Base-by-base conservation (phyloP, 1,140 invertebrate genomes). In the Caenorhabditis tropicalis region DNA sequence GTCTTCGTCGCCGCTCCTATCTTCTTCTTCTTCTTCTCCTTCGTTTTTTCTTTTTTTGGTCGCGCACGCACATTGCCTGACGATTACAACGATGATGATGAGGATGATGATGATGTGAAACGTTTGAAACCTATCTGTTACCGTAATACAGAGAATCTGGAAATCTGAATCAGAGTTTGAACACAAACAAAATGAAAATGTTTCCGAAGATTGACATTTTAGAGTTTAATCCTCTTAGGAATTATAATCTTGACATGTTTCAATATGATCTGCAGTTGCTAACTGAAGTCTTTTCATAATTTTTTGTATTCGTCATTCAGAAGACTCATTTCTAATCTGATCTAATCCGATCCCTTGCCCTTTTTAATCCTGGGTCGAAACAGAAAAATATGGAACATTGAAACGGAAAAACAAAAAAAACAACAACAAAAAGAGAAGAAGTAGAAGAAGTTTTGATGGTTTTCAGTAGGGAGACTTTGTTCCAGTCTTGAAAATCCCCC, bases 11-110 rank as follows among this genome's bases (percentile, higher is more conserved):
- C 31, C 58, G 58, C 65, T 46, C 65, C 36, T 74, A 74, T 46
- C 36, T 46, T 43, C 36, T 46, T 43, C 36, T 74, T 74, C 19
- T n/a, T 36, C 16, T 29, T 58, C 16, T 10, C n/a, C n/a, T n/a
- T n/a, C n/a, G n/a, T n/a, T 46, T 74, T 43, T 74, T 43, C 36
- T 43, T 74, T 74, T 24, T 74, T 74, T 74, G 65, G 65, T 46
- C 29, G 65, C 65, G n/a, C 21, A 74, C 36, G 31, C 49, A 51
- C 49, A 51, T 51, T 51, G 49, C 49, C 21, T 36, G 31, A 65
- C 31, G 33, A 65, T 65, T 65, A 65, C 58, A 36, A 43, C 36
- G 12, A 74, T 74, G 33, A 74, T 31, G 65, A 74, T 43, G 65
- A 43, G 10, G 65, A 74, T 43, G 21, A 58, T 58, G 65, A 43